Evolutionary conservation across 2,888 invertebrate genomes (phyloP).

Genomic region (Rhyacophila evoluta): DNA sequence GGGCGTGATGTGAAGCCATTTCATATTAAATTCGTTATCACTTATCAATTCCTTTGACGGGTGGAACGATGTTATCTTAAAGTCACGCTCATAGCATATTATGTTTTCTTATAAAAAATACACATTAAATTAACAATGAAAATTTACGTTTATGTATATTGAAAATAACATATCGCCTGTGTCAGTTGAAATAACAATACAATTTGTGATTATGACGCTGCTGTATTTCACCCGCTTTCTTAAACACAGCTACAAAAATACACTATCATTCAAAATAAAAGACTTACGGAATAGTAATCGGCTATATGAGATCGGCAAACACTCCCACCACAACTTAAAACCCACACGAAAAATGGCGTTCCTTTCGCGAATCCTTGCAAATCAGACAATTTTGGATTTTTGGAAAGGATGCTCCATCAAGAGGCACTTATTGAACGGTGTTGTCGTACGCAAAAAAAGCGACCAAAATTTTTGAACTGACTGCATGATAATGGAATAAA

Average conservation of each 20-base stretch:
- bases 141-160: not conserved
- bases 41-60: not conserved
- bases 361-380: constrained; percentile 31
- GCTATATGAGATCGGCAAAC: constrained; percentile 40
- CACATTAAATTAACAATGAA: not conserved
- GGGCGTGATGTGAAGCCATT: constrained; percentile 34
- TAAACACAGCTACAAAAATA: constrained; percentile 7
- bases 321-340: constrained; percentile 42
- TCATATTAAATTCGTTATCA: constrained; percentile 3
- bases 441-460: constrained; percentile 32
- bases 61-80: not conserved
- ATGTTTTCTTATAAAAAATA: not conserved
- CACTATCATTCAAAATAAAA: constrained; percentile 24
- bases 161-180: not conserved
- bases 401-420: constrained; percentile 10
- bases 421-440: constrained; percentile 21
- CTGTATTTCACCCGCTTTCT: constrained; percentile 17
- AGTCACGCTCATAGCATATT: not conserved
- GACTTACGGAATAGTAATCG: constrained; percentile 27
- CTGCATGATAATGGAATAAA: too few relatives aligned
- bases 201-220: constrained; percentile 28
- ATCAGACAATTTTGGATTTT: constrained; percentile 30
- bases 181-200: constrained; percentile 32
- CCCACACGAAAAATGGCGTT: constrained; percentile 47
- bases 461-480: too few relatives aligned